phyloP scores from a whole-genome alignment of 2,113 vertebrate species.

The Cettia cetti region DNA sequence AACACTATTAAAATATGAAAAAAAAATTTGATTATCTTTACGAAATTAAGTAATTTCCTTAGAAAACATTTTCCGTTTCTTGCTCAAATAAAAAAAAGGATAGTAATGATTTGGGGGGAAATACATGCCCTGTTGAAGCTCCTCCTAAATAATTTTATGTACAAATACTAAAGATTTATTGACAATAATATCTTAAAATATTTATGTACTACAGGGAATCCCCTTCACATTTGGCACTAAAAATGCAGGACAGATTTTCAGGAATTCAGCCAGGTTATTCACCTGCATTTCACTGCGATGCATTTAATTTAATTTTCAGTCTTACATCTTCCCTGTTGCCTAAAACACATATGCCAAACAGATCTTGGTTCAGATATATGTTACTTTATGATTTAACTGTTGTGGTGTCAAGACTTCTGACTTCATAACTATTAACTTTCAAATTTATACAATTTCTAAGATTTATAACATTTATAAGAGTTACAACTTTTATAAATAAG shows the following conservation, averaged over 20 bases:
- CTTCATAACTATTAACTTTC: neutral
- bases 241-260: conserved; percentile 1
- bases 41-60: neutral
- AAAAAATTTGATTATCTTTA: neutral
- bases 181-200: neutral
- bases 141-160: neutral
- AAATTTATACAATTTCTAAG: neutral
- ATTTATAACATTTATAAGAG: neutral
- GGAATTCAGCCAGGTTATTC: neutral
- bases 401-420: neutral
- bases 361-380: neutral
- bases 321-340: neutral
- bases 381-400: neutral
- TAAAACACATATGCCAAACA: neutral
- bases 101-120: neutral
- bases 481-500: neutral
- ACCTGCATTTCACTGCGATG: neutral
- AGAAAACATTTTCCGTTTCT: neutral
- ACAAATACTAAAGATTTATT: neutral
- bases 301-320: neutral
- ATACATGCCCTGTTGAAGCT: neutral
- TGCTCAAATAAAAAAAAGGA: neutral
- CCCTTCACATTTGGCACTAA: neutral
- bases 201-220: neutral
- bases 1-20: neutral